Percentiles rank a stretch among this genome's conserved stretches.
Evolutionary conservation across 1,140 invertebrate genomes (phyloP).

Genomic region (Zophobas morio): DNA sequence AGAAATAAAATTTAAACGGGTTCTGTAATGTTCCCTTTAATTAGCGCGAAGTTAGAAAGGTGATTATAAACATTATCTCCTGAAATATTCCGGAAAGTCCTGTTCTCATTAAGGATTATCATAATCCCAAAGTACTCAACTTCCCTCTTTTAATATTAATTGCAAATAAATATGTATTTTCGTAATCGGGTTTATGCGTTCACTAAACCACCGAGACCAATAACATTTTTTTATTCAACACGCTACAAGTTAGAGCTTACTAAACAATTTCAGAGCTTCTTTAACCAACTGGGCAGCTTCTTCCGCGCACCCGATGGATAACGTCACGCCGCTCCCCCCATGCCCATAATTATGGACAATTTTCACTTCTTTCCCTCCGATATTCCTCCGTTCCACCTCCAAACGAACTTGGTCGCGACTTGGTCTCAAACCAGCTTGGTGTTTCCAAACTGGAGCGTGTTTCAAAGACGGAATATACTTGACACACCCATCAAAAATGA

Average conservation of each 20-base stretch:
- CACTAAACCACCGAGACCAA: too few species aligned
- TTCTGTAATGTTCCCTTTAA: constrained; percentile 14
- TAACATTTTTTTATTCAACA: too few species aligned
- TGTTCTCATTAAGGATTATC: constrained; percentile 13
- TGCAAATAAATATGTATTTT: too few species aligned
- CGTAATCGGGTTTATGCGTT: too few species aligned
- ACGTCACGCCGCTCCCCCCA: constrained; percentile 88
- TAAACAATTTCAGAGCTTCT: constrained; percentile 52
- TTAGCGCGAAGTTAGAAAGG: constrained; percentile 11
- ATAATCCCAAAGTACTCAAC: background rate
- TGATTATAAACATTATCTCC: constrained; percentile 16
- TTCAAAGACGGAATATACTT: constrained; percentile 63
- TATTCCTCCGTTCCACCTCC: constrained; percentile 71
- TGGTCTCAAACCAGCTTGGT: constrained; percentile 85
- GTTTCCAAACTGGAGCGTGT: constrained; percentile 68
- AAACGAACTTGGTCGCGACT: constrained; percentile 76
- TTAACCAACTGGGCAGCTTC: constrained; percentile 74
- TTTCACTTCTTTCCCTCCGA: constrained; percentile 60
- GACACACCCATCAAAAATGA: constrained; percentile 44
- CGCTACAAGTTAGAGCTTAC: background rate
- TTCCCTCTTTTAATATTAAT: too few species aligned
- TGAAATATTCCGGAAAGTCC: background rate
- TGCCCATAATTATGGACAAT: constrained; percentile 95
- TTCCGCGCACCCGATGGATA: constrained; percentile 86
- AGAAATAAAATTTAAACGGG: background rate